Base-by-base conservation (phyloP, 2,113 vertebrate species). In the Halichoeres trimaculatus region DNA sequence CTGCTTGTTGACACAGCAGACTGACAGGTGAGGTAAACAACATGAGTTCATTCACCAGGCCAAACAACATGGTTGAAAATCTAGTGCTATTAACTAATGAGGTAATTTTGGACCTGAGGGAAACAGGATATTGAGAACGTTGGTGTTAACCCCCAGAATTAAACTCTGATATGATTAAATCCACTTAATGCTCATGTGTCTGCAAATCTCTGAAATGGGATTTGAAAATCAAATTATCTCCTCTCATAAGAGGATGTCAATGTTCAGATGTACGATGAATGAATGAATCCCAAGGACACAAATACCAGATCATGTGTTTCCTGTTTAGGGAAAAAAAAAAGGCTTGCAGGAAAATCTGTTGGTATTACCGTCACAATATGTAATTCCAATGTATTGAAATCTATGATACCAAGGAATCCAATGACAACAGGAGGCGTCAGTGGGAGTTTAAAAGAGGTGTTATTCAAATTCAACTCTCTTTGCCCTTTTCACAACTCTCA, bases 141-240 rank as follows among this genome's bases (percentile, higher is more conserved):
- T n/a, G 17, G 13, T 14, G 35, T 30, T 30, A 30, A 75, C 1
- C 1, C 35, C 11, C 5, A 4, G 53, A 54, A 76, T 64, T 64
- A 48, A 72, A 76, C 43, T 74, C 22, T 16, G 30, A 63, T 47
- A 58, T 38, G 64, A 64, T 56, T 22, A 41, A 60, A 81, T 66
- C 45, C 47, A 55, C 66, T 55, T 79, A 56, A 53, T 57, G 45
- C 69, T 73, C 60, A 61, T 8, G 17, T 62, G 17, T 62, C 23
- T 67, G 68, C 61, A 67, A 76, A 66, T 62, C 55, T n/a, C 36
- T 38, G 43, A 74, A 77, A 68, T 62, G 36, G 54, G 61, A 57
- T 30, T 60, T 0, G 0, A 26, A 69, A 73, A 71, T 74, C 16
- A 60, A 64, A 72, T 71, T 34, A 72, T 59, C 12, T 13, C 10